These are phyloP conservation scores for Diadegma fenestrale DNA, from an alignment of 2,888 invertebrate species.

Conservation along the genomic window DNA sequence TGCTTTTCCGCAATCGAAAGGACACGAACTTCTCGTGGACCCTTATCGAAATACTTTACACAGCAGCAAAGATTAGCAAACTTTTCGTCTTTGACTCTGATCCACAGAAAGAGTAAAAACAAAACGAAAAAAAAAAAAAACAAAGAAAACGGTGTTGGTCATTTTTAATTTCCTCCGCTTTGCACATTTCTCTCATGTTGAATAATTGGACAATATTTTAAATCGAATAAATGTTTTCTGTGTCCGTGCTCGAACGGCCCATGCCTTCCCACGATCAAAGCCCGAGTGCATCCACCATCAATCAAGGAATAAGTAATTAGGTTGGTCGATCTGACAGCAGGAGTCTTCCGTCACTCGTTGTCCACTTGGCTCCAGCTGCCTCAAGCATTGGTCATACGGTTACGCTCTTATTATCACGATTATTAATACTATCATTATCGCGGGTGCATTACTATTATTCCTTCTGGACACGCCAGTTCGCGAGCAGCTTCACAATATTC, in stretches of 20 bases:
- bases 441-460: slow-evolving; percentile 68
- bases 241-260: neutral
- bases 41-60: slow-evolving; percentile 54
- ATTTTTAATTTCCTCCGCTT: neutral
- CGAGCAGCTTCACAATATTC: slow-evolving; percentile 48
- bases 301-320: slow-evolving; percentile 62
- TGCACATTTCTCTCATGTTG: neutral
- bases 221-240: neutral
- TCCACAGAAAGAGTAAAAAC: neutral
- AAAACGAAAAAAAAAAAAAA: neutral
- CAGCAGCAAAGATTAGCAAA: slow-evolving; percentile 35
- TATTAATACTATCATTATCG: slow-evolving; percentile 71
- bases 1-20: slow-evolving; percentile 75
- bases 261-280: slow-evolving; percentile 2
- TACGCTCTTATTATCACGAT: slow-evolving; percentile 72
- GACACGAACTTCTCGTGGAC: slow-evolving; percentile 59
- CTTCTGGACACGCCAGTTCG: slow-evolving; percentile 64
- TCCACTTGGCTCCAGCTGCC: slow-evolving; percentile 47
- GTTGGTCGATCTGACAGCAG: slow-evolving; percentile 46
- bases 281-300: slow-evolving; percentile 37
- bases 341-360: slow-evolving; percentile 60
- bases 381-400: slow-evolving; percentile 48
- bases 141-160: too few species aligned
- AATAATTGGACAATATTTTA: neutral
- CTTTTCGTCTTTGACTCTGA: slow-evolving; percentile 3